Conservation (phyloP, 2,797 vertebrate genomes). For the Sternarchorhynchus goeldii region DNA sequence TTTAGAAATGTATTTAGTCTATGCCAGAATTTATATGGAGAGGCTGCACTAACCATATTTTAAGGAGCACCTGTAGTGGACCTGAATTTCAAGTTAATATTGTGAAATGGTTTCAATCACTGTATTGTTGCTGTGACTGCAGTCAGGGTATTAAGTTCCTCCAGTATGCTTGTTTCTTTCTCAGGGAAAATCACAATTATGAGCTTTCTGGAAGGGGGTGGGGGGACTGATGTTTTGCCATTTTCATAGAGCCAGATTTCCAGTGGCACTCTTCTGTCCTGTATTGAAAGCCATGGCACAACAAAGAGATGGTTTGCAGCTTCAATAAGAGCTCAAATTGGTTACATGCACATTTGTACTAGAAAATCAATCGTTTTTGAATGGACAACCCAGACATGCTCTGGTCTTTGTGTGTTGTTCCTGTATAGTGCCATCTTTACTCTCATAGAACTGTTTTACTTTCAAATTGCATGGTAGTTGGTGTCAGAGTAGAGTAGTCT, state of each 20-base stretch:
- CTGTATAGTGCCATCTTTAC: slow-evolving; percentile 59
- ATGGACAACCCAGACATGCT: slow-evolving; percentile 13
- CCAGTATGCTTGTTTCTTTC: slow-evolving; percentile 7
- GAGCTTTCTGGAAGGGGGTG: background rate
- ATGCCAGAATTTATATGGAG: slow-evolving; percentile 8
- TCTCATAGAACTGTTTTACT: slow-evolving; percentile 62
- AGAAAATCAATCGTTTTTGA: slow-evolving; percentile 28
- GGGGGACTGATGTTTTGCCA: background rate
- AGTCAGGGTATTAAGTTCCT: background rate
- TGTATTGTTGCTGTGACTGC: background rate
- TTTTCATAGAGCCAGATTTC: background rate
- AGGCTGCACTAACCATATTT: background rate
- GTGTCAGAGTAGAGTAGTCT: slow-evolving; percentile 72
- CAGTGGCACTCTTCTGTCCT: background rate
- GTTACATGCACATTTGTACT: background rate
- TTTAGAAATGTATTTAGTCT: background rate
- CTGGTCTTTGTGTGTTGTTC: slow-evolving; percentile 44
- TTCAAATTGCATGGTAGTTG: slow-evolving; percentile 72
- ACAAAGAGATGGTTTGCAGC: background rate
- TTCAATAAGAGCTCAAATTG: background rate
- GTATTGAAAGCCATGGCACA: background rate
- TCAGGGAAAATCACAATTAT: slow-evolving; percentile 27
- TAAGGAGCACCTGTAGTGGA: background rate
- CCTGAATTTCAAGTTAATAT: background rate
- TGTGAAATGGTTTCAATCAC: background rate